These are phyloP conservation scores for Aricia agestis DNA, from an alignment of 1,140 invertebrate genomes.

Conservation along the genomic window DNA sequence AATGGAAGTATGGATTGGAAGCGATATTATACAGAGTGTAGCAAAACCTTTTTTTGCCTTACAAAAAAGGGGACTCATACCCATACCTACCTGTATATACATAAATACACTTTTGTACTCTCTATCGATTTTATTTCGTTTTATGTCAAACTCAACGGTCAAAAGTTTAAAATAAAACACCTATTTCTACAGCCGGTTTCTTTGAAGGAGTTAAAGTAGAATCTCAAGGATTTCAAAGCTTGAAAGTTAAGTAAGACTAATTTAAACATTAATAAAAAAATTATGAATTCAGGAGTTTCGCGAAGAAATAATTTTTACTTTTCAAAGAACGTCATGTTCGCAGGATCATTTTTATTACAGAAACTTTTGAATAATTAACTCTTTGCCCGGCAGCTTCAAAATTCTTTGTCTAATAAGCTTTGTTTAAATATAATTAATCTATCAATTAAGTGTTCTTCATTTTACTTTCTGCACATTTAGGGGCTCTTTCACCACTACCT, in stretches of 20 bases:
- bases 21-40: too few relatives aligned
- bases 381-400: not conserved
- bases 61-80: too few relatives aligned
- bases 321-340: not conserved
- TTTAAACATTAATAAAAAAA: slow-evolving; percentile 3
- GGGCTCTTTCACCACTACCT: too few relatives aligned
- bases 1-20: too few relatives aligned
- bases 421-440: not conserved
- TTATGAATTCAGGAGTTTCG: not conserved
- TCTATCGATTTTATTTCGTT: too few relatives aligned
- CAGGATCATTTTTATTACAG: not conserved
- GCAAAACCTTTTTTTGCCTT: too few relatives aligned
- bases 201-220: not conserved
- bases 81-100: too few relatives aligned
- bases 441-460: not conserved
- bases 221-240: not conserved
- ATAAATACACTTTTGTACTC: too few relatives aligned
- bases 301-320: not conserved
- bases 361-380: slow-evolving; percentile 4
- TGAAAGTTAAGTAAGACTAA: not conserved
- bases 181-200: too few relatives aligned
- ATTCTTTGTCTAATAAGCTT: not conserved
- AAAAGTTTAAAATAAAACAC: too few relatives aligned
- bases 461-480: too few relatives aligned
- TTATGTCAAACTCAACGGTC: too few relatives aligned